Evolutionary conservation across 2,888 invertebrate genomes (phyloP).

Genomic region (Chrysodeixis includens): DNA sequence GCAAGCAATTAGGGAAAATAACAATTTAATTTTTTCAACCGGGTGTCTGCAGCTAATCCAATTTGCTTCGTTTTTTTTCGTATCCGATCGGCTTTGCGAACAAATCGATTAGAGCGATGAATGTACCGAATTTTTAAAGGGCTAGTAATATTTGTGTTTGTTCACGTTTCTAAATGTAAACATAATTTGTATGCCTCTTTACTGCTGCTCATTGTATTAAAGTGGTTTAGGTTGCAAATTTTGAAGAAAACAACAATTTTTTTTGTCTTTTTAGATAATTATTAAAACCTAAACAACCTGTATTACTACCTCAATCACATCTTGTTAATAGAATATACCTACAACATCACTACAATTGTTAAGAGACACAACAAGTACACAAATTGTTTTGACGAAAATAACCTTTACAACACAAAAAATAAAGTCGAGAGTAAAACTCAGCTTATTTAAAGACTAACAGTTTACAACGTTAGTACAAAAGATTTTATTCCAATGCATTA

Average conservation of each 20-base stretch:
- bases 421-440: not conserved
- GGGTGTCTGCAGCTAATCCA: constrained; percentile 63
- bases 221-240: not conserved
- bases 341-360: too few species aligned
- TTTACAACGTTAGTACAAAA: not conserved
- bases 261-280: too few species aligned
- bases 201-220: not conserved
- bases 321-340: too few species aligned
- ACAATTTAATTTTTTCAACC: constrained; percentile 71
- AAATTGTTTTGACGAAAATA: not conserved
- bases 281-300: too few species aligned
- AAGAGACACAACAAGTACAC: too few species aligned
- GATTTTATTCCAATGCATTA: constrained; percentile 20
- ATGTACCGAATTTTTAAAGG: constrained; percentile 65
- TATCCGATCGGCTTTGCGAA: constrained; percentile 58
- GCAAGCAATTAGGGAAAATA: constrained; percentile 78
- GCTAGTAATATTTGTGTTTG: constrained; percentile 38
- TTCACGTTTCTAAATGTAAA: constrained; percentile 17
- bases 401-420: not conserved
- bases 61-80: constrained; percentile 60
- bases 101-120: constrained; percentile 67
- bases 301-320: too few species aligned
- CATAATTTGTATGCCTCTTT: constrained; percentile 10
- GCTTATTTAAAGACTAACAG: constrained; percentile 4
- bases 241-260: too few species aligned